Evolutionary conservation across 2,888 invertebrate genomes (phyloP).

Genomic region (Exocentrus adspersus): DNA sequence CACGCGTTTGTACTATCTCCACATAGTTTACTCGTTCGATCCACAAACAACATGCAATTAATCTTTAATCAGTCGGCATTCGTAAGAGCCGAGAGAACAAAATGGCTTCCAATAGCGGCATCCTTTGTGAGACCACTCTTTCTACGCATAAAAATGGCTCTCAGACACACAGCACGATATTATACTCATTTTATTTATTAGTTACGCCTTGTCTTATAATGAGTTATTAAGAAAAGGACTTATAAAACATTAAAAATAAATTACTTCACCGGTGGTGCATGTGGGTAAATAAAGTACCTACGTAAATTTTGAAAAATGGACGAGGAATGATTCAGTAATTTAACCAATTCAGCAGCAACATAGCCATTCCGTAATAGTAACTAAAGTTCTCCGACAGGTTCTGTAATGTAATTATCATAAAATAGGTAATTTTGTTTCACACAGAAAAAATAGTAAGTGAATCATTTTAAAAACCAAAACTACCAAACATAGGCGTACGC

Average conservation of each 20-base stretch:
- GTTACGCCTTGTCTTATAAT: slow-evolving; percentile 19
- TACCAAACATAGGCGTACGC: too few species aligned
- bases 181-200: slow-evolving; percentile 17
- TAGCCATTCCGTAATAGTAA: too few species aligned
- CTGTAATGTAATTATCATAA: too few species aligned
- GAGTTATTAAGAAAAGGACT: slow-evolving; percentile 18
- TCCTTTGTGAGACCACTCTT: slow-evolving; percentile 41
- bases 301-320: slow-evolving; percentile 43
- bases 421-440: too few species aligned
- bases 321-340: neutral
- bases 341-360: too few species aligned
- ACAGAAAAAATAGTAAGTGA: too few species aligned
- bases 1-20: neutral
- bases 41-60: slow-evolving; percentile 11
- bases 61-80: slow-evolving; percentile 18
- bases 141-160: slow-evolving; percentile 19
- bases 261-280: neutral
- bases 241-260: slow-evolving; percentile 12
- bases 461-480: too few species aligned
- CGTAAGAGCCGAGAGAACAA: slow-evolving; percentile 39
- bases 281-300: slow-evolving; percentile 4
- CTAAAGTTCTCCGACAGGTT: too few species aligned
- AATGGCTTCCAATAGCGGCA: slow-evolving; percentile 52
- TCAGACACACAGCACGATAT: slow-evolving; percentile 17
- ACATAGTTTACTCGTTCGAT: neutral